Evolutionary conservation across 1,140 invertebrate species (phyloP).

Genomic region (Drosophila albomicans): DNA sequence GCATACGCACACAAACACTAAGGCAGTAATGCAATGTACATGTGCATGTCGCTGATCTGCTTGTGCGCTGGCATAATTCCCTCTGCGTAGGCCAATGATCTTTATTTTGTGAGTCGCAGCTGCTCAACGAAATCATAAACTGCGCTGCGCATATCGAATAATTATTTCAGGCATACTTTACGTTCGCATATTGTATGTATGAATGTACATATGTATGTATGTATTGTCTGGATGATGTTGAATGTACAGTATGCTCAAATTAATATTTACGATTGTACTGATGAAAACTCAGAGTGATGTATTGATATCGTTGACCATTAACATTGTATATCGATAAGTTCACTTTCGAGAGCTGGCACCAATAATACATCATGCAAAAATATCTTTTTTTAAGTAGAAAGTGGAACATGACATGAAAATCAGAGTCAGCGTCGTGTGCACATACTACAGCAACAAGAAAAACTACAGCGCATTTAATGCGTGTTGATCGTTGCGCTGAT

Average conservation of each 20-base stretch:
- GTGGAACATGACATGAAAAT: conserved; percentile 16
- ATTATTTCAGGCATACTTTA: conserved; percentile 40
- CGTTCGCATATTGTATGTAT: conserved; percentile 15
- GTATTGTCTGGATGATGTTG: not conserved
- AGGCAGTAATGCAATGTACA: conserved; percentile 15
- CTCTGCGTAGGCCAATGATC: conserved; percentile 73
- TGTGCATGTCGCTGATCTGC: conserved; percentile 35
- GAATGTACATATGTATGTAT: conserved; percentile 19
- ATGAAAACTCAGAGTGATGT: not conserved
- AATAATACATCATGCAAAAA: conserved; percentile 26
- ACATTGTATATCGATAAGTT: not conserved
- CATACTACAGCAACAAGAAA: not conserved
- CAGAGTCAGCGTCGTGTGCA: conserved; percentile 7
- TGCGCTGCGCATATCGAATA: conserved; percentile 61
- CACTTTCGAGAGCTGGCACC: not conserved
- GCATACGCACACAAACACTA: not conserved
- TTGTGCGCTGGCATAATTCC: conserved; percentile 66
- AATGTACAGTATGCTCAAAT: conserved; percentile 13
- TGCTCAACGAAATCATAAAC: conserved; percentile 76
- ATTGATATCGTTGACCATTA: not conserved
- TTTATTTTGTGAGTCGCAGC: conserved; percentile 62
- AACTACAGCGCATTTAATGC: not conserved
- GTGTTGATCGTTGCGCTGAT: conserved; percentile 23
- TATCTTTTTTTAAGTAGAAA: conserved; percentile 11
- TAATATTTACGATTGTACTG: not conserved